Conservation (phyloP, 2,113 vertebrate genomes). For the Tupaia chinensis region DNA sequence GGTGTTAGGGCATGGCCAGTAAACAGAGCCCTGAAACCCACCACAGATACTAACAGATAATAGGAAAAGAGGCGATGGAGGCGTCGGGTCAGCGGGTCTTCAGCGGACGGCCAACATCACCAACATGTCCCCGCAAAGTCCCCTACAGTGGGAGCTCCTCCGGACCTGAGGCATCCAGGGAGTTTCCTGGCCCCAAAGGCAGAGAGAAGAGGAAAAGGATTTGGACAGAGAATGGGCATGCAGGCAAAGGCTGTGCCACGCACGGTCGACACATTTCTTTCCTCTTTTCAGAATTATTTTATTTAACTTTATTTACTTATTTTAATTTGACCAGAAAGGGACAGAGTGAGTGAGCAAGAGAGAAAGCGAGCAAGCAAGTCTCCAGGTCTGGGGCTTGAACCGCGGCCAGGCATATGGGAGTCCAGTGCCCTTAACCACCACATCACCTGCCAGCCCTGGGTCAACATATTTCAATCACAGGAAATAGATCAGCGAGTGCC, state of each 20-base stretch:
- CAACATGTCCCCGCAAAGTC: not conserved
- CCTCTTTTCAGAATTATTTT: too few relatives aligned
- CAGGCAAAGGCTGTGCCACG: not conserved
- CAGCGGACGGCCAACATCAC: fast-evolving
- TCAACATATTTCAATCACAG: not conserved
- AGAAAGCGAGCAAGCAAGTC: too few relatives aligned
- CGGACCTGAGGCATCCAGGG: not conserved
- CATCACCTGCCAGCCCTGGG: too few relatives aligned
- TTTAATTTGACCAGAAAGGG: too few relatives aligned
- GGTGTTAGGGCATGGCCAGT: not conserved
- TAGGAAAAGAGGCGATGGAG: not conserved
- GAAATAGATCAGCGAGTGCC: not conserved
- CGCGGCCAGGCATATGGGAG: too few relatives aligned
- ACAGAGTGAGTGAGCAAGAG: too few relatives aligned
- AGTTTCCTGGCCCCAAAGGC: not conserved
- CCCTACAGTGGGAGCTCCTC: fast-evolving
- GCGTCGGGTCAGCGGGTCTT: fast-evolving
- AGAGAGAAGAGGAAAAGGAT: not conserved
- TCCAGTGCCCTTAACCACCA: too few relatives aligned
- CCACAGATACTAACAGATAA: not conserved
- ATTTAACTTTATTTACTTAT: too few relatives aligned
- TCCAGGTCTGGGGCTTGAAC: too few relatives aligned
- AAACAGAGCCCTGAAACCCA: not conserved
- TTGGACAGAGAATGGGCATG: not conserved
- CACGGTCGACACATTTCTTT: not conserved